These are phyloP conservation scores for Tichodroma muraria DNA, from an alignment of 2,113 vertebrate genomes.

Conservation along the genomic window DNA sequence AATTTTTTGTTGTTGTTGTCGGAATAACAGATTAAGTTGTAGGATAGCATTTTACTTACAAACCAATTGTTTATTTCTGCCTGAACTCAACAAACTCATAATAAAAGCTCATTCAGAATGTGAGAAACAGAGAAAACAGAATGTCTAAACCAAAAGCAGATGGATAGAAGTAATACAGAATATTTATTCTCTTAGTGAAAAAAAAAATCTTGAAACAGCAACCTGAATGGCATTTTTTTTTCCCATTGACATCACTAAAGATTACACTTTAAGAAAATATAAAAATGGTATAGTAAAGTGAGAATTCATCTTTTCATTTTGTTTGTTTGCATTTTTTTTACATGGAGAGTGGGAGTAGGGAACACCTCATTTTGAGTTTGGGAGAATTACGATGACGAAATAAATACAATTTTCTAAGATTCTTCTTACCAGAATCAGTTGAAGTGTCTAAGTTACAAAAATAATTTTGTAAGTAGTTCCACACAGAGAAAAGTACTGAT, in stretches of 20 bases:
- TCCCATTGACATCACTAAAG: not conserved
- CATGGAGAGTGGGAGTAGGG: too few relatives aligned
- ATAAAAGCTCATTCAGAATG: not conserved
- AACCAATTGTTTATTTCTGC: not conserved
- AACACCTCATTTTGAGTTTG: not conserved
- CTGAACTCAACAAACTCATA: not conserved
- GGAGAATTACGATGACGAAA: not conserved
- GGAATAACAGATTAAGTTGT: not conserved
- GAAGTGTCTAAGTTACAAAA: not conserved
- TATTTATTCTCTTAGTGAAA: not conserved
- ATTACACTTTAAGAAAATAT: not conserved
- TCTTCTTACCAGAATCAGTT: not conserved
- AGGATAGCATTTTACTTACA: not conserved
- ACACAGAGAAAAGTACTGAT: not conserved
- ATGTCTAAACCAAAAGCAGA: not conserved
- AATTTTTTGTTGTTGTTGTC: not conserved
- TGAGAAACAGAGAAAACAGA: not conserved
- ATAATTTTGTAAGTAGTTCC: not conserved
- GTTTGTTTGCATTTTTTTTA: not conserved
- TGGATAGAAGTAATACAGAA: not conserved
- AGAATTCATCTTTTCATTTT: not conserved
- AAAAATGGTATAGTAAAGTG: not conserved
- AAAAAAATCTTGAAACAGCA: not conserved
- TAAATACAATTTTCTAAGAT: not conserved
- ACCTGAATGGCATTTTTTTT: accelerated